phyloP scores from a whole-genome alignment of 1,140 invertebrate genomes.

The Drosophila equinoxialis region DNA sequence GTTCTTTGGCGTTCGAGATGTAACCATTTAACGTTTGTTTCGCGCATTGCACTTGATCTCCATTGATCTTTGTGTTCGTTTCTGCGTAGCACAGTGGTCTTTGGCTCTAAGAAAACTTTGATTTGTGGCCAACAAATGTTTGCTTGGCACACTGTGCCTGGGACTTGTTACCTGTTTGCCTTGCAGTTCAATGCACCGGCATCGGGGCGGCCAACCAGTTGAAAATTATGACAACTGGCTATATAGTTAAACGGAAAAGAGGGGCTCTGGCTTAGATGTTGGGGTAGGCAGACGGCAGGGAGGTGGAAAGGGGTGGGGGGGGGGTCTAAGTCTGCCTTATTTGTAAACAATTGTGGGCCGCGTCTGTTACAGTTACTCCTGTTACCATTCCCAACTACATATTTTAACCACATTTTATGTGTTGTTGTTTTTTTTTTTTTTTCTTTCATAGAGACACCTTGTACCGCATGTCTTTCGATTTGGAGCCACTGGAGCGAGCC shows the following conservation, averaged over 20 bases:
- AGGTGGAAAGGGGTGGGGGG: neutral
- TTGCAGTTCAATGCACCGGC: conserved; percentile 80
- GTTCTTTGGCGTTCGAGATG: conserved; percentile 50
- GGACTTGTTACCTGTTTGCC: conserved; percentile 75
- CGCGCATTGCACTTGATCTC: conserved; percentile 75
- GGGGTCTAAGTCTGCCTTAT: conserved; percentile 46
- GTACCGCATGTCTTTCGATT: conserved; percentile 90
- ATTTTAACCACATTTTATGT: conserved; percentile 19
- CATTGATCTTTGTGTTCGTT: conserved; percentile 75
- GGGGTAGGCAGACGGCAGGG: too few species aligned
- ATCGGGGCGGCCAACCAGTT: conserved; percentile 62
- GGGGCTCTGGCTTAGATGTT: too few species aligned
- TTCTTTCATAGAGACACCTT: conserved; percentile 89
- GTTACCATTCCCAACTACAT: conserved; percentile 30
- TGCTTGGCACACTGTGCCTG: conserved; percentile 41
- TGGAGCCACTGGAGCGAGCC: conserved; percentile 88
- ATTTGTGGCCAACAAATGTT: neutral
- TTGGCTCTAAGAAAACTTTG: neutral
- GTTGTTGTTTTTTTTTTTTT: conserved; percentile 33
- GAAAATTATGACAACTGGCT: conserved; percentile 68
- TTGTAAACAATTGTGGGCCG: conserved; percentile 69
- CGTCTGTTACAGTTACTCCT: conserved; percentile 56
- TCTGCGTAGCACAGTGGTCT: conserved; percentile 55
- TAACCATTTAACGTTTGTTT: conserved; percentile 69
- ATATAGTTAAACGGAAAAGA: conserved; percentile 1